Evolutionary conservation across 2,888 invertebrate species (phyloP).

Genomic region (Amphiduros pacificus): DNA sequence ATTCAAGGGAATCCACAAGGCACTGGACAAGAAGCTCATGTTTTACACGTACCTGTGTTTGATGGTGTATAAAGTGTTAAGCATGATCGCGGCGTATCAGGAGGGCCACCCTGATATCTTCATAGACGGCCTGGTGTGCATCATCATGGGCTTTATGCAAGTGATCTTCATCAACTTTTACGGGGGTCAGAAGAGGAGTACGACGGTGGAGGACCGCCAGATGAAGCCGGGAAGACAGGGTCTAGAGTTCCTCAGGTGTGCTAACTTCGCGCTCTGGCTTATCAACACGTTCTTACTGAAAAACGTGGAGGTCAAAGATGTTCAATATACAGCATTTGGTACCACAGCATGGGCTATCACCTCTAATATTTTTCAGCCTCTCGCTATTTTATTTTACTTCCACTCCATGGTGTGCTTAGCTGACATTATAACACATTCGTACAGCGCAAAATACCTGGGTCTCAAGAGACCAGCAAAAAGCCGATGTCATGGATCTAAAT

Average conservation of each 20-base stretch:
- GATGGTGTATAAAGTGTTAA: not conserved
- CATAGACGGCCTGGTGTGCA: not conserved
- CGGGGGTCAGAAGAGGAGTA: constrained; percentile 8
- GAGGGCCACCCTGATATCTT: constrained; percentile 1
- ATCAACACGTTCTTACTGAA: constrained; percentile 8
- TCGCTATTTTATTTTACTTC: constrained; percentile 12
- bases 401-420: constrained; percentile 8
- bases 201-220: constrained; percentile 2
- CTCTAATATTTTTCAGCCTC: constrained; percentile 12
- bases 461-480: not conserved
- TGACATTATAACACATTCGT: constrained; percentile 9
- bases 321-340: constrained; percentile 3
- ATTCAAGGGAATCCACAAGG: not conserved
- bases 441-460: constrained; percentile 7
- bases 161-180: constrained; percentile 14
- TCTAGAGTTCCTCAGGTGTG: constrained; percentile 7
- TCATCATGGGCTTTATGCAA: constrained; percentile 1
- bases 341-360: constrained; percentile 3
- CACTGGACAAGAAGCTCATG: constrained; percentile 6
- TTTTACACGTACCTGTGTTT: constrained; percentile 1
- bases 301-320: not conserved
- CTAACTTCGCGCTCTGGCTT: constrained; percentile 16
- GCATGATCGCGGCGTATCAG: constrained; percentile 9
- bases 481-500: no score
- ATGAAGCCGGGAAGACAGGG: constrained; percentile 13